Conservation (phyloP, 53 echinoderm and acorn worm species). For the Holothuria scabra region DNA sequence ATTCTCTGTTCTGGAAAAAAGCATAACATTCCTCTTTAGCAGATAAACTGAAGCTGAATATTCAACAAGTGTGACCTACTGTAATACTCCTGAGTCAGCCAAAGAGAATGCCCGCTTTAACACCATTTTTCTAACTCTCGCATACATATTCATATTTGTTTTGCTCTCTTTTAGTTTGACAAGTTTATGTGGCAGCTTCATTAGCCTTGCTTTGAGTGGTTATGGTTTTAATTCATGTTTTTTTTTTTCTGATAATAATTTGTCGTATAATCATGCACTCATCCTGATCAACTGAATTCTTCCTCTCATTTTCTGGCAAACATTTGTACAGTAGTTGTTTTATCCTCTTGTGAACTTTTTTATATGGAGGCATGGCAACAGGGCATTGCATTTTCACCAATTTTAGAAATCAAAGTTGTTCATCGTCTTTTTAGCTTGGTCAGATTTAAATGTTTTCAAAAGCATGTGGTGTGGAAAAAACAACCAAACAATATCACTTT, state of each 20-base stretch:
- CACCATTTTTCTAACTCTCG: constrained; percentile 41
- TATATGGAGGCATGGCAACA: constrained; percentile 16
- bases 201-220: constrained; percentile 40
- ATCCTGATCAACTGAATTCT: constrained; percentile 21
- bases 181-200: constrained; percentile 39
- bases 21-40: too few species aligned
- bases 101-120: constrained; percentile 29
- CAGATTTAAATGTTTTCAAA: constrained; percentile 26
- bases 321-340: constrained; percentile 30
- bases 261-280: constrained; percentile 49
- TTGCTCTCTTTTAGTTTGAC: constrained; percentile 22
- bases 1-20: too few species aligned
- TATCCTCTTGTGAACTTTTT: neutral
- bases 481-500: constrained; percentile 1
- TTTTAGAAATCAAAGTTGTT: neutral
- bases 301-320: constrained; percentile 17
- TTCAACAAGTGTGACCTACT: constrained; percentile 30
- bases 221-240: constrained; percentile 29
- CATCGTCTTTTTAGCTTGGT: constrained; percentile 20
- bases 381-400: neutral
- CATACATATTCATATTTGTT: constrained; percentile 38
- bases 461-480: constrained; percentile 48
- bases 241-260: constrained; percentile 3
- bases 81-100: neutral
- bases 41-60: neutral